Conservation (phyloP, 2,113 vertebrate genomes). For the Cynopterus brachyotis region DNA sequence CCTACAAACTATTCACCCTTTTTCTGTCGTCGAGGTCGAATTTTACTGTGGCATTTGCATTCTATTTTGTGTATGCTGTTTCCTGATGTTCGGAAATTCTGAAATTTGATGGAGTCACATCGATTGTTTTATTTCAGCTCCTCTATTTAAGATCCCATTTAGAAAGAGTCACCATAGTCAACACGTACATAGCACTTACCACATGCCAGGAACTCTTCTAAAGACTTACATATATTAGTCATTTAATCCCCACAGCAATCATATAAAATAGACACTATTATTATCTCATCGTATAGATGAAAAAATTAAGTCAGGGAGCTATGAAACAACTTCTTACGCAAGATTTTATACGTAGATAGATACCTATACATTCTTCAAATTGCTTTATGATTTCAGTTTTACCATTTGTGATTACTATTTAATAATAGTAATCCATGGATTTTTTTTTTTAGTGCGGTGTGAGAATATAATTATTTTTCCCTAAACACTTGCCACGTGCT, state of each 20-base stretch:
- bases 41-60: slow-evolving; percentile 16
- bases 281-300: background rate
- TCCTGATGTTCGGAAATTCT: background rate
- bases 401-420: background rate
- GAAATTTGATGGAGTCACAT: background rate
- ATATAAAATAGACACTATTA: background rate
- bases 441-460: background rate
- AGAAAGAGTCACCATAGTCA: slow-evolving; percentile 22
- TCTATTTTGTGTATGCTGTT: slow-evolving; percentile 27
- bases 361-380: background rate
- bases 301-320: background rate
- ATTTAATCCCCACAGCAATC: background rate
- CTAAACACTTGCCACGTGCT: background rate
- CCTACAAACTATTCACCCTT: background rate
- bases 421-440: background rate
- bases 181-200: background rate
- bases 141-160: background rate
- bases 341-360: background rate
- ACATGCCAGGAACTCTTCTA: background rate
- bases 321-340: background rate
- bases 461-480: background rate
- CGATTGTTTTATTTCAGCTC: slow-evolving; percentile 2
- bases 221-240: background rate
- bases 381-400: background rate
- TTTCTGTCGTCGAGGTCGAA: background rate